phyloP scores from a whole-genome alignment of 2,113 vertebrate genomes.

The Colistium nudipinnis region DNA sequence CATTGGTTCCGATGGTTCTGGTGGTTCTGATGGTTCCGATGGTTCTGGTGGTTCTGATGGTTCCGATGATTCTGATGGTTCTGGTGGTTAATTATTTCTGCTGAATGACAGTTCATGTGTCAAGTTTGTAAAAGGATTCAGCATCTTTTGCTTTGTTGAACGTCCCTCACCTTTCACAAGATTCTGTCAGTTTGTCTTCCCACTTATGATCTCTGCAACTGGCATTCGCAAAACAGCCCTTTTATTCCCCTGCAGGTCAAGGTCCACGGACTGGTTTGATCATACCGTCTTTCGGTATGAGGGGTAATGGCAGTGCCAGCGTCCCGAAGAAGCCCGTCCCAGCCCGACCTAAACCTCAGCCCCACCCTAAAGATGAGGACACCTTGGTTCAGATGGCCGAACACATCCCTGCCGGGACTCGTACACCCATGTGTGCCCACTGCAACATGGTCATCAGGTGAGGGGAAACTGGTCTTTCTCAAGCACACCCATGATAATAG shows the following conservation, averaged over 20 bases:
- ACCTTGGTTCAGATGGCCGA: conserved; percentile 93
- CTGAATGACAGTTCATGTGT: no score
- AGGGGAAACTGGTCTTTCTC: background rate
- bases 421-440: conserved; percentile 93
- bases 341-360: conserved; percentile 63
- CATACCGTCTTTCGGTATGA: conserved; percentile 83
- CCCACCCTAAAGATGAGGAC: conserved; percentile 86
- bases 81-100: no score
- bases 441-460: conserved; percentile 94
- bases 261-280: conserved; percentile 53
- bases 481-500: no score
- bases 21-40: no score
- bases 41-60: no score
- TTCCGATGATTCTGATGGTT: no score
- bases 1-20: no score
- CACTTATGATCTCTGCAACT: background rate
- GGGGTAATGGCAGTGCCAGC: conserved; percentile 73
- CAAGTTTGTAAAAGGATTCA: no score
- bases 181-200: background rate
- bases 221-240: background rate
- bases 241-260: conserved; percentile 21
- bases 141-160: background rate
- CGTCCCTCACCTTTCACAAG: background rate
- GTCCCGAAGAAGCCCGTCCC: conserved; percentile 59
- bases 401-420: conserved; percentile 92